Conservation (phyloP, 92 coral and sea anemone genomes). For the Paragorgia papillata region DNA sequence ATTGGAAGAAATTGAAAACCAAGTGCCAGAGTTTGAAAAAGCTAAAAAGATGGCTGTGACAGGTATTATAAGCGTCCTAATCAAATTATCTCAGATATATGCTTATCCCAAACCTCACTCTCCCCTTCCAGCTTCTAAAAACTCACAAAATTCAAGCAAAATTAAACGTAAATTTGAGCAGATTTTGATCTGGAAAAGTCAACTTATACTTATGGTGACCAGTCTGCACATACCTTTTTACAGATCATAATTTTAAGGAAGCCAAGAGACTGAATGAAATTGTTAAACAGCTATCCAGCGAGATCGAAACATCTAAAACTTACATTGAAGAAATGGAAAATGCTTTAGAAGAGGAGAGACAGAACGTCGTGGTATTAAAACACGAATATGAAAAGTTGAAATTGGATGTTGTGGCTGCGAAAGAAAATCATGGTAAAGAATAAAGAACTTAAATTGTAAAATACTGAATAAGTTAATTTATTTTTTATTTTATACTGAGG, state of each 20-base stretch:
- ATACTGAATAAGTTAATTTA: too few species aligned
- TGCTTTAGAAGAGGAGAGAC: not conserved
- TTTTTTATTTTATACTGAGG: too few species aligned
- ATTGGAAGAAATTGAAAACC: conserved; percentile 75
- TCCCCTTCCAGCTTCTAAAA: too few species aligned
- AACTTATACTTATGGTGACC: too few species aligned
- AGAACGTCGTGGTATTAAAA: not conserved
- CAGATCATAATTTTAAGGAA: conserved; percentile 78
- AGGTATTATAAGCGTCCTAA: conserved; percentile 48
- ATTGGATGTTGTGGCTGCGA: not conserved
- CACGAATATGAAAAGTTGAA: conserved; percentile 5
- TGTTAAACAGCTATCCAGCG: conserved; percentile 54
- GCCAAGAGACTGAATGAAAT: conserved; percentile 82
- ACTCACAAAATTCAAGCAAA: too few species aligned
- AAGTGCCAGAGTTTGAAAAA: conserved; percentile 76
- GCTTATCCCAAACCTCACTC: too few species aligned
- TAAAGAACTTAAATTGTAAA: not conserved
- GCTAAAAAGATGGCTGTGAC: conserved; percentile 83
- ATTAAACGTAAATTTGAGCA: too few species aligned
- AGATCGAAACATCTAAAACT: conserved; percentile 33
- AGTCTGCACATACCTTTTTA: too few species aligned
- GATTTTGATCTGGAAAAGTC: too few species aligned
- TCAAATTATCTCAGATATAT: not conserved
- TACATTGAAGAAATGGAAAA: conserved; percentile 4
- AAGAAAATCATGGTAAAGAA: conserved; percentile 11